Conservation (phyloP, 2,888 invertebrate species). For the Euspilapteryx auroguttella region DNA sequence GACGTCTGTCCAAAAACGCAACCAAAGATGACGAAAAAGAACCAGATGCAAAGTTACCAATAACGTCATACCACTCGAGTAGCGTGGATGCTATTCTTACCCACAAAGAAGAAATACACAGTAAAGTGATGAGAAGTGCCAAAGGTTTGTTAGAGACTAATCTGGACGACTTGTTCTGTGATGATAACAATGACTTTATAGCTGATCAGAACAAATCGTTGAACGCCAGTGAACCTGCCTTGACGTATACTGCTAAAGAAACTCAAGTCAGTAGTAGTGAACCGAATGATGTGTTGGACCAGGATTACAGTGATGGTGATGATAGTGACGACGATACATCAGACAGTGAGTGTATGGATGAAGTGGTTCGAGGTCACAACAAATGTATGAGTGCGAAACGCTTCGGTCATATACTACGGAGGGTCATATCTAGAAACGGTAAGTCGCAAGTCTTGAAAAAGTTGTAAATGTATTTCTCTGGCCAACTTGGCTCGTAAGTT, state of each 20-base stretch:
- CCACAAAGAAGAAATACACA: conserved; percentile 30
- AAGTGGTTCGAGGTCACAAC: conserved; percentile 37
- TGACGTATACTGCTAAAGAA: conserved; percentile 15
- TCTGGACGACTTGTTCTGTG: conserved; percentile 49
- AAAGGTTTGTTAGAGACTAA: conserved; percentile 59
- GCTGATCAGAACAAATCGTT: conserved; percentile 21
- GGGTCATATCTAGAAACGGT: conserved; percentile 54
- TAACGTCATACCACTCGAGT: conserved; percentile 30
- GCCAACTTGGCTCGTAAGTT: too few species aligned
- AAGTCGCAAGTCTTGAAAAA: too few species aligned
- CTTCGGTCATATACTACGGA: conserved; percentile 39
- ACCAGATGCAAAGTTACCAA: conserved; percentile 10
- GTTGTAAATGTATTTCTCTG: too few species aligned
- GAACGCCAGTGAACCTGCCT: conserved; percentile 46
- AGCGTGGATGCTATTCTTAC: conserved; percentile 42
- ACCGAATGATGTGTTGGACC: background rate
- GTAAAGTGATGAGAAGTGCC: conserved; percentile 57
- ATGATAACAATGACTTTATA: conserved; percentile 12
- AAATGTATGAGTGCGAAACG: conserved; percentile 49
- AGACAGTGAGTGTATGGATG: conserved; percentile 45
- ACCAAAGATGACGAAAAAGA: conserved; percentile 23
- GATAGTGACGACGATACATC: conserved; percentile 39
- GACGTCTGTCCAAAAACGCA: conserved; percentile 39
- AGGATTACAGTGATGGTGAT: conserved; percentile 11
- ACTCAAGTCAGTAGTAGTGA: background rate